Conservation (phyloP, 2,113 vertebrate species). For the Casuarius casuarius region DNA sequence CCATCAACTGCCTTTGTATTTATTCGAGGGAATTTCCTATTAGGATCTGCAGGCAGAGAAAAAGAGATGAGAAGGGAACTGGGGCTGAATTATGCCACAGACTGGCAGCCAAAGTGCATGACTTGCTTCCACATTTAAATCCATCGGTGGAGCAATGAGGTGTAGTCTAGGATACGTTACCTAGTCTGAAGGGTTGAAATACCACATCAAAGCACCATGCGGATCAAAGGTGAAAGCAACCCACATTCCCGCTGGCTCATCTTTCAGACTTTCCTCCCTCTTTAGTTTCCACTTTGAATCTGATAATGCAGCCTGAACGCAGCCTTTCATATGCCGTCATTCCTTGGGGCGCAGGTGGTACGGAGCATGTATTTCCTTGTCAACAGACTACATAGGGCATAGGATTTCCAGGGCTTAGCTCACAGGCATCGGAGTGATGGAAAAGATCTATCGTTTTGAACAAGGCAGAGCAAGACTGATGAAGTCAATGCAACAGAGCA, state of each 20-base stretch:
- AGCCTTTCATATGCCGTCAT: not conserved
- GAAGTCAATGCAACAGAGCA: accelerated
- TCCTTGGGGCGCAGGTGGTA: slow-evolving; percentile 28
- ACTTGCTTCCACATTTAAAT: slow-evolving; percentile 8
- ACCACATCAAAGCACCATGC: slow-evolving; percentile 1
- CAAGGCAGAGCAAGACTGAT: not conserved
- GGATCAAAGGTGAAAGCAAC: slow-evolving; percentile 38
- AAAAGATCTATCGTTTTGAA: not conserved
- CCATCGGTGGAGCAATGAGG: slow-evolving; percentile 1
- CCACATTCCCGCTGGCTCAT: not conserved
- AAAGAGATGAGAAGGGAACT: not conserved
- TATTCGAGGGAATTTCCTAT: slow-evolving; percentile 49
- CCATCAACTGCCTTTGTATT: slow-evolving; percentile 55
- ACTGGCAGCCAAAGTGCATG: not conserved
- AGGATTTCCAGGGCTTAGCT: slow-evolving; percentile 7
- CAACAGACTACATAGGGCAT: not conserved
- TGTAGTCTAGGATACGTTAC: not conserved
- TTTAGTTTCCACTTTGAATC: slow-evolving; percentile 39
- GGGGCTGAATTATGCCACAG: not conserved
- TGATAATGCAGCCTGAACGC: not conserved
- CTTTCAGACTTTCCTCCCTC: slow-evolving; percentile 29
- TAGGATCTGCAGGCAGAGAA: not conserved
- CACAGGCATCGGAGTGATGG: not conserved
- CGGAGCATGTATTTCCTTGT: not conserved
- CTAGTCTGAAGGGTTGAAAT: not conserved